These are phyloP conservation scores for Panagrolaimus sp. DNA, from an alignment of 1,140 invertebrate species.

Conservation along the genomic window DNA sequence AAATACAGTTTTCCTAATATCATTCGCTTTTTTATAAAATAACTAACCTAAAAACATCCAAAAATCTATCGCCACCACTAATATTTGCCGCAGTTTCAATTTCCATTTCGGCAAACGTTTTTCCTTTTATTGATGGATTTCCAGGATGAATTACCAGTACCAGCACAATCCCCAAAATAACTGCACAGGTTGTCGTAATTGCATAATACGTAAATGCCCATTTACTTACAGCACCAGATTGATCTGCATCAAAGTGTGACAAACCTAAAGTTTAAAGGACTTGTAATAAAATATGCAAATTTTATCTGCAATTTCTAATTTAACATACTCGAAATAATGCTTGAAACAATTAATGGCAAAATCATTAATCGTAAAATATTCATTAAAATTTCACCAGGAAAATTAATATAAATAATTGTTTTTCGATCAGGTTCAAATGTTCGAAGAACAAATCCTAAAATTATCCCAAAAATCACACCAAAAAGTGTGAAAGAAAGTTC, in stretches of 20 bases:
- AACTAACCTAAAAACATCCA: constrained; percentile 81
- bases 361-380: no score
- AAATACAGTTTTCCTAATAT: background rate
- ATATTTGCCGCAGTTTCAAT: constrained; percentile 59
- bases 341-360: no score
- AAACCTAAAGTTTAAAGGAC: constrained; percentile 39
- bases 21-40: background rate
- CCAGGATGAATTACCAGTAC: constrained; percentile 63
- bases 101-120: no score
- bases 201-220: constrained; percentile 63
- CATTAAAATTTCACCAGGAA: no score
- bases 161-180: constrained; percentile 62
- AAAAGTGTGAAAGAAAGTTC: no score
- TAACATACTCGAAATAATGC: no score
- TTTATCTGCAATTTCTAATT: no score
- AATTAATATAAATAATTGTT: no score
- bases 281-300: no score
- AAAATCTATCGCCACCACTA: constrained; percentile 79
- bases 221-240: constrained; percentile 63
- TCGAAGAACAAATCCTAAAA: no score
- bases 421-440: no score
- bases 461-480: no score
- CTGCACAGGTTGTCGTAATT: constrained; percentile 62
- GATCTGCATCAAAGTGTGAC: constrained; percentile 50
- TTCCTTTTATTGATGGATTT: constrained; percentile 56